Base-by-base conservation (phyloP, 2,888 invertebrate genomes). In the Frankliniella fusca region DNA sequence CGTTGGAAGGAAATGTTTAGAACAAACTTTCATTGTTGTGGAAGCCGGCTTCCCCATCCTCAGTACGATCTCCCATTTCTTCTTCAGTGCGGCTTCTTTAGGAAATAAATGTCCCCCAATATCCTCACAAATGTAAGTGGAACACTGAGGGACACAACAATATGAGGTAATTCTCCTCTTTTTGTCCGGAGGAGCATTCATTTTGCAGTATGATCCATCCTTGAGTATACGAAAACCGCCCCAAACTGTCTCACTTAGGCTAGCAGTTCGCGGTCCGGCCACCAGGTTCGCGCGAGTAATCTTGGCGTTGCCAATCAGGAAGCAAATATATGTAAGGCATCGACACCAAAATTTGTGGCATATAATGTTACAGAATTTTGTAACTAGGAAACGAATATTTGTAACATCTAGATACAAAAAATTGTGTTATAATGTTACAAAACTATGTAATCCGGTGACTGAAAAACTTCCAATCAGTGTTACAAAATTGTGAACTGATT, bases 221-320 rank as follows among this genome's bases (percentile, higher is more conserved):
- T n/a, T n/a, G n/a, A n/a, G n/a, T n/a, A 18, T 11, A 11, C 54
- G 11, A 7, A 2, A 18, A 11, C 2, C 54, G 54, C 54, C 18
- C 54, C 54, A 1, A 11, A 8, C 50, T 3, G 54, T 54, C 3
- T 54, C 54, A 54, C 54, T 1, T 54, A 54, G 54, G 54, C 54
- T 54, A 54, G n/a, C n/a, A n/a, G 54, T 54, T 54, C 54, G 54
- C 54, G 54, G 54, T 54, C 54, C 54, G 15, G 54, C 54, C 54
- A 54, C 54, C 54, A 54, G 54, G 54, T 54, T 54, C 54, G 54
- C 54, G 54, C 54, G 54, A 54, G 54, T 54, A 54, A 54, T 54
- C 54, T 3, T 54, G 54, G 54, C 54, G 54, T 54, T 8, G 54
- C 54, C 54, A 54, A 54, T 54, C n/a, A n/a, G n/a, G n/a, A n/a